phyloP scores from a whole-genome alignment of 1,140 invertebrate genomes.

The Augochlora pura region DNA sequence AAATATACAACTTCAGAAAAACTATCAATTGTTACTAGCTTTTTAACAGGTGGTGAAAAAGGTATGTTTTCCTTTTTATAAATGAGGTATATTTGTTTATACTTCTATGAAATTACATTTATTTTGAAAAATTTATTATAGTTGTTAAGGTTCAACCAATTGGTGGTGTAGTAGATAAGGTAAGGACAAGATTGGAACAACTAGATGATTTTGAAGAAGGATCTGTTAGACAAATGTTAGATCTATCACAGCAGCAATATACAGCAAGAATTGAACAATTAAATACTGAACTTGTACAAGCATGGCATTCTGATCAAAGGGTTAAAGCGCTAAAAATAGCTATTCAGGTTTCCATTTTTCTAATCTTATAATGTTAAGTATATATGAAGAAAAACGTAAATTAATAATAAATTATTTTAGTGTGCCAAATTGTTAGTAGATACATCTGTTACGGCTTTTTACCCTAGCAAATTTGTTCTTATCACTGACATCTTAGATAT shows the following conservation, averaged over 20 bases:
- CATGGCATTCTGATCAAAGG: slow-evolving; percentile 96
- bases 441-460: slow-evolving; percentile 94
- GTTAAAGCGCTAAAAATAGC: slow-evolving; percentile 98
- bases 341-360: slow-evolving; percentile 84
- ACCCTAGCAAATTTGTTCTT: slow-evolving; percentile 98
- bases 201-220: slow-evolving; percentile 97
- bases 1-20: slow-evolving; percentile 96
- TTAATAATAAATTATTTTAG: slow-evolving; percentile 79
- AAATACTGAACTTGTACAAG: slow-evolving; percentile 92
- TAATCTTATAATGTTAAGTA: slow-evolving; percentile 28
- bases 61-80: slow-evolving; percentile 78
- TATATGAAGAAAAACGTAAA: slow-evolving; percentile 8
- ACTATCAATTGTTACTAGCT: slow-evolving; percentile 93
- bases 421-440: slow-evolving; percentile 96
- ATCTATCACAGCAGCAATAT: slow-evolving; percentile 96
- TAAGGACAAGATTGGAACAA: slow-evolving; percentile 94
- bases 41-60: slow-evolving; percentile 89
- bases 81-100: background rate
- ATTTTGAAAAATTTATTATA: slow-evolving; percentile 65
- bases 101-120: background rate
- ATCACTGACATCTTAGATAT: slow-evolving; percentile 97
- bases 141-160: slow-evolving; percentile 88
- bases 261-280: slow-evolving; percentile 92
- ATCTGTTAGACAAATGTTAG: slow-evolving; percentile 91
- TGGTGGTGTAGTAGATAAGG: slow-evolving; percentile 90